These are phyloP conservation scores for Gulo gulo DNA, from an alignment of 2,113 vertebrate species.

Conservation along the genomic window DNA sequence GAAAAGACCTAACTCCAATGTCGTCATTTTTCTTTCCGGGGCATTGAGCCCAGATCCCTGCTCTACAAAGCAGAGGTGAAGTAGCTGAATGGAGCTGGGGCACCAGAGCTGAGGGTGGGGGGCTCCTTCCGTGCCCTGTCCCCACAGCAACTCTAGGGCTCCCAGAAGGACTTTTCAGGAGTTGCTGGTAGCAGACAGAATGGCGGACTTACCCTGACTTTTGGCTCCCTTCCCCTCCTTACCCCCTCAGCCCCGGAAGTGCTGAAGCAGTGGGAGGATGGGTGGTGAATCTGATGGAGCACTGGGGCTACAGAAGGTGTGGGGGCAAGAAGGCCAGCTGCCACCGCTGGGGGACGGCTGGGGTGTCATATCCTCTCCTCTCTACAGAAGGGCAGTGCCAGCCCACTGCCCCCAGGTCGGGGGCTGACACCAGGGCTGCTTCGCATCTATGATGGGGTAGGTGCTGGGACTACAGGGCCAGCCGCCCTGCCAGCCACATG, in stretches of 20 bases:
- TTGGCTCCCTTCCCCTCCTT: neutral
- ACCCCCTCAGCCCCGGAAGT: neutral
- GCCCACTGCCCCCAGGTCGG: neutral
- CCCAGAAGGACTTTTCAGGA: neutral
- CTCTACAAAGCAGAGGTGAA: neutral
- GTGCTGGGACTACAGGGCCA: accelerated
- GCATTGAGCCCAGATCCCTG: neutral
- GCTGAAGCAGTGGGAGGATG: neutral
- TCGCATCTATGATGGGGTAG: neutral
- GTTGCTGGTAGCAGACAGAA: neutral
- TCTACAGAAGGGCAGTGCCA: neutral
- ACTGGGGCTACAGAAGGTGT: neutral
- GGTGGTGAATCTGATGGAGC: no score
- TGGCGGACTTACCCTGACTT: neutral
- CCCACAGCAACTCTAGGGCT: neutral
- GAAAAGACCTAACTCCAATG: neutral
- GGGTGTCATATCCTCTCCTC: neutral
- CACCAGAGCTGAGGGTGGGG: neutral
- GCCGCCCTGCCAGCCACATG: no score
- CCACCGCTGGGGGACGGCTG: neutral
- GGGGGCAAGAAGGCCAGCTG: neutral
- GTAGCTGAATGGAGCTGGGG: neutral
- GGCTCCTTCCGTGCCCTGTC: neutral
- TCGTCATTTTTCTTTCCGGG: neutral
- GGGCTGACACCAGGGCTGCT: neutral